Conservation (phyloP, 1,140 invertebrate species). For the Brachionus paranguensis region DNA sequence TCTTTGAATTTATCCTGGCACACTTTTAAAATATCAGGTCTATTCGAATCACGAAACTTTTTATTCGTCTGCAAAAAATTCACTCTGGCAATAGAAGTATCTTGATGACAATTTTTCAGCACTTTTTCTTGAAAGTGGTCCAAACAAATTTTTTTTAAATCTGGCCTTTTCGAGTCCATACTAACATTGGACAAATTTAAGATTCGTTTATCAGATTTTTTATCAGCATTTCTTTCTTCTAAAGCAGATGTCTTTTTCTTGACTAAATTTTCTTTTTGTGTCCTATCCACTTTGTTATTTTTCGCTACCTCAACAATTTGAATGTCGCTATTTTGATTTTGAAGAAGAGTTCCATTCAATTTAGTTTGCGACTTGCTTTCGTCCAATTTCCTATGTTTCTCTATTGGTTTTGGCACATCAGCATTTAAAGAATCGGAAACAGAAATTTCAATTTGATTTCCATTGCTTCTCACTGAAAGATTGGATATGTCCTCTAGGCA, state of each 20-base stretch:
- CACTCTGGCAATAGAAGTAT: background rate
- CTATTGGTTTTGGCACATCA: background rate
- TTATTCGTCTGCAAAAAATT: background rate
- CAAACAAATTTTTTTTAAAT: slow-evolving; percentile 13
- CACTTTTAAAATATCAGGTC: background rate
- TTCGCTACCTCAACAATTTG: background rate
- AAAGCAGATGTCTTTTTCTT: background rate
- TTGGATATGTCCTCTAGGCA: background rate
- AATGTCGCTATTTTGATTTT: background rate
- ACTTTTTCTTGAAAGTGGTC: background rate
- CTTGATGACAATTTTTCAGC: background rate
- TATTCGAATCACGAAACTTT: background rate
- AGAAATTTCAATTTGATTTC: background rate
- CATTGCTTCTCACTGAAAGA: background rate
- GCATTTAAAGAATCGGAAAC: background rate
- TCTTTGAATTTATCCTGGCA: background rate
- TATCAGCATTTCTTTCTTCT: background rate
- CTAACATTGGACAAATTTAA: background rate
- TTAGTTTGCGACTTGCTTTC: background rate
- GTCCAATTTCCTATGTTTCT: background rate
- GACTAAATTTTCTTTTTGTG: background rate
- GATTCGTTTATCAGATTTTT: background rate
- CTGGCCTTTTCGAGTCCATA: background rate
- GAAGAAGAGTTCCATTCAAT: background rate
- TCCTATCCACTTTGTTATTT: background rate